Base-by-base conservation (phyloP, 2,797 vertebrate species). In the Epinephelus awoara region DNA sequence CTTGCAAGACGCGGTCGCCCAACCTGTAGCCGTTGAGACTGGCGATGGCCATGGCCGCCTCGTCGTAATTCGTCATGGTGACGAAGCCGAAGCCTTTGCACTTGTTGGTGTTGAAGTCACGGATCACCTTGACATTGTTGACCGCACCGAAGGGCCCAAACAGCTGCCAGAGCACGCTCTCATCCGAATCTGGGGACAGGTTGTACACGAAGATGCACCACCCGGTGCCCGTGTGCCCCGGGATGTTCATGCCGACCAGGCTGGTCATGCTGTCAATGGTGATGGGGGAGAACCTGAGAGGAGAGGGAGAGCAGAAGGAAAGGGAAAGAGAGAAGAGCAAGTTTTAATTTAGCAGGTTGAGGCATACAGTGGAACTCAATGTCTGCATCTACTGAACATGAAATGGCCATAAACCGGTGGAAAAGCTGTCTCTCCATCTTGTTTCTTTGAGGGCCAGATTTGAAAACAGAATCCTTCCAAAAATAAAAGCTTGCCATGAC, bases 151-250 rank as follows among this genome's bases (percentile, higher is more conserved):
- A 99, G 40, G 98, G 98, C 87, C 98, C 98, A 13, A 99, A 99
- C 85, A 99, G 97, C 96, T 99, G 98, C 98, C 98, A 99, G 86
- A 99, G 97, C 88, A 99, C 98, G 13, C 98, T 99, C 95, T 99
- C 98, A 47, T 99, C 98, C 0, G 98, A 99, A 94, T 99, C 98
- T 2, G 98, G 98, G 79, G 98, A 99, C 92, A 99, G 94, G 95
- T 99, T 99, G 96, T 99, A 99, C 94, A 99, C 98, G 65, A 99
- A 99, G 96, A 99, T 99, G 94, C 98, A 99, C 98, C 98, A 99
- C 88, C 98, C 98, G 4, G 98, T 99, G 92, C 98, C 98, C 4
- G 98, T 99, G 96, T 99, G 98, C 73, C 98, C 98, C 6, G 98
- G 98, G 95, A 99, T 99, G 94, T 99, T 99, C 98, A 99, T 99